Evolutionary conservation across 2,797 vertebrate species (phyloP).

Genomic region (Poecilia velifera): DNA sequence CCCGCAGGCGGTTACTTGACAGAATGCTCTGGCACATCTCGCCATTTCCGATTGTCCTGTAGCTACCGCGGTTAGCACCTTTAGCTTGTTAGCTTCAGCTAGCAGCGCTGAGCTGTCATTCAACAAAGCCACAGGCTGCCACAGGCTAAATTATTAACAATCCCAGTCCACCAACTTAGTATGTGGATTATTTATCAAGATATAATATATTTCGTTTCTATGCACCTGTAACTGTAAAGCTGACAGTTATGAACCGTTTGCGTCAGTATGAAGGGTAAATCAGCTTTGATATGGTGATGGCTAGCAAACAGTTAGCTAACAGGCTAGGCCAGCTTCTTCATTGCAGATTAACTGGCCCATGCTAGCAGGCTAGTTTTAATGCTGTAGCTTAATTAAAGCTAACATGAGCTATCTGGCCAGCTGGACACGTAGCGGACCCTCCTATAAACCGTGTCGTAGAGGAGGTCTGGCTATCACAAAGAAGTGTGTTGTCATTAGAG

Average conservation of each 20-base stretch:
- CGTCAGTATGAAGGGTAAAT: constrained; percentile 54
- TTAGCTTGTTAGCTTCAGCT: constrained; percentile 60
- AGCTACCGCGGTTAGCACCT: constrained; percentile 59
- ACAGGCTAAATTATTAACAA: constrained; percentile 38
- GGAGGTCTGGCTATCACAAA: neutral
- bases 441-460: neutral
- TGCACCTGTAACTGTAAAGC: constrained; percentile 13
- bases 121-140: constrained; percentile 66
- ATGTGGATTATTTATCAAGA: neutral
- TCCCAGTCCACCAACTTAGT: neutral
- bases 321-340: constrained; percentile 67
- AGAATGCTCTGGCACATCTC: constrained; percentile 28
- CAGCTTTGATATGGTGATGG: constrained; percentile 50
- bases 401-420: constrained; percentile 43
- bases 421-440: constrained; percentile 13
- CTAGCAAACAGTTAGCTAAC: constrained; percentile 51
- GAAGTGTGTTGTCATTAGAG: neutral
- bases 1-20: neutral
- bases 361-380: constrained; percentile 65
- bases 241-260: constrained; percentile 34
- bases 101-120: constrained; percentile 73
- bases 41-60: constrained; percentile 72
- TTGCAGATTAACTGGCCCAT: constrained; percentile 75
- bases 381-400: constrained; percentile 55
- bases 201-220: neutral